These are phyloP conservation scores for Tupaia chinensis DNA, from an alignment of 2,113 vertebrate species.

Conservation along the genomic window DNA sequence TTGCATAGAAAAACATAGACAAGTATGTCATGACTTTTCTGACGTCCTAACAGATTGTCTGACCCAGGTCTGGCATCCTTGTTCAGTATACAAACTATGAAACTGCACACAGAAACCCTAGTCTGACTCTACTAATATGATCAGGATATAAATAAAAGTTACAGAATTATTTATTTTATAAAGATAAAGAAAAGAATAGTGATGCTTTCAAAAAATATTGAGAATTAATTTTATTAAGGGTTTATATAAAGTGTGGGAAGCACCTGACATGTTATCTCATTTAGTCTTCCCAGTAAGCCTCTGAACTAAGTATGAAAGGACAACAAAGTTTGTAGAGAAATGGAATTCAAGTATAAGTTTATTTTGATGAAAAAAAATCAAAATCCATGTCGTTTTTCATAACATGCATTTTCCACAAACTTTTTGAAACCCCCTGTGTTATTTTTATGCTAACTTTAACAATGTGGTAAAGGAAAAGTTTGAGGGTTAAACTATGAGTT, in stretches of 20 bases:
- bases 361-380: no score
- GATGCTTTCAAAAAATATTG: background rate
- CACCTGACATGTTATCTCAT: background rate
- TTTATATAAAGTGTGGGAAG: background rate
- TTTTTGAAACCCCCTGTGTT: no score
- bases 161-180: background rate
- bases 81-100: rapidly evolving
- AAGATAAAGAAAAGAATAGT: background rate
- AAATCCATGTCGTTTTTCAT: no score
- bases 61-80: background rate
- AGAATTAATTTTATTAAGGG: background rate
- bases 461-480: background rate
- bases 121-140: background rate
- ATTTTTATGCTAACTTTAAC: background rate
- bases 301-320: background rate
- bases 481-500: background rate
- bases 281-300: background rate
- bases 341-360: no score
- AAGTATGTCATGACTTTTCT: no score
- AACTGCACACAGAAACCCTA: rapidly evolving
- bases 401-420: no score
- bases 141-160: background rate
- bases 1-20: no score
- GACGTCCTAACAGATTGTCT: background rate
- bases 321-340: no score